Conservation (phyloP, 1,140 invertebrate genomes). For the Papilio dardanus region DNA sequence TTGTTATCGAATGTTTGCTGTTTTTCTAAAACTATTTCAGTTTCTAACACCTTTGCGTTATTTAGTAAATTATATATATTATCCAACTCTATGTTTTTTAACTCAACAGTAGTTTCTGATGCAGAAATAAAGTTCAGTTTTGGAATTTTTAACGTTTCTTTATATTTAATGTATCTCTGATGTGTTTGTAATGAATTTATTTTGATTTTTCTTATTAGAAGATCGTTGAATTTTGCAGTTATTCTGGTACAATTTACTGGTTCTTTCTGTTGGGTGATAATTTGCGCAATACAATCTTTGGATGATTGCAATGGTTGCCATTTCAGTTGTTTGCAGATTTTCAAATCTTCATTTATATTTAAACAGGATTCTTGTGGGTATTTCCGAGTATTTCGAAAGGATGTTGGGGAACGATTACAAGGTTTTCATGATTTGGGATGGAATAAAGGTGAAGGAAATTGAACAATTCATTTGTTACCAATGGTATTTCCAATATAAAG, state of each 20-base stretch:
- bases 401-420: too few species aligned
- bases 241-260: neutral
- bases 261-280: neutral
- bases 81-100: neutral
- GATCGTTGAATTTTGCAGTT: neutral
- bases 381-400: neutral
- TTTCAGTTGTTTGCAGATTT: too few species aligned
- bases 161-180: neutral
- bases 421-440: too few species aligned
- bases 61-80: neutral
- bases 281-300: neutral
- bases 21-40: neutral
- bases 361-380: neutral
- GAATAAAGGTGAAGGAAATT: neutral
- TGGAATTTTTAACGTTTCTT: too few species aligned
- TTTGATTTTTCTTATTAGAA: neutral
- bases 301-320: too few species aligned
- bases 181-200: neutral
- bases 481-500: conserved; percentile 36
- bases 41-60: neutral
- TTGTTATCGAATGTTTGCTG: neutral
- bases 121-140: neutral
- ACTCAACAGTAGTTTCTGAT: neutral
- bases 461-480: conserved; percentile 30
- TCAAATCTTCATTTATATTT: too few species aligned